Percentiles rank a stretch among this genome's conserved stretches.
phyloP scores from a whole-genome alignment of 2,888 invertebrate species.

The Ormyrus rosae region DNA sequence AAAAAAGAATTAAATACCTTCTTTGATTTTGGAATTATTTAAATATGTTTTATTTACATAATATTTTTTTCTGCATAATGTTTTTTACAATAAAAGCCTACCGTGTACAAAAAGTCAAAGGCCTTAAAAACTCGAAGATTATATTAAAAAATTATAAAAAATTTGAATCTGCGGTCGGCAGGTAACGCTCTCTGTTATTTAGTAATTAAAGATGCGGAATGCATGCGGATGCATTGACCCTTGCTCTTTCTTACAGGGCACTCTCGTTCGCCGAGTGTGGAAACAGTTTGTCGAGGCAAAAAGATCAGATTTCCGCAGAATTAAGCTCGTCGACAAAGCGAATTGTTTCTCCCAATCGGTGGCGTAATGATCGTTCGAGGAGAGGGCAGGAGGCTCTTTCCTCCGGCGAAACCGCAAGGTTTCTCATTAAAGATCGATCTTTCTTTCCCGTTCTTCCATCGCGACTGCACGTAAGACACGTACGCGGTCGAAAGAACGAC shows the following conservation, averaged over 20 bases:
- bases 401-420: constrained; percentile 54
- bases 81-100: too few species aligned
- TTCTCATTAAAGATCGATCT: constrained; percentile 59
- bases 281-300: constrained; percentile 21
- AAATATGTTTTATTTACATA: too few species aligned
- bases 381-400: constrained; percentile 35
- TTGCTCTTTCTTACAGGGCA: not conserved
- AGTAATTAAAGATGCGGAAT: too few species aligned
- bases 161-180: too few species aligned
- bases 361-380: constrained; percentile 47
- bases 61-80: too few species aligned
- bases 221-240: constrained; percentile 10
- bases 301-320: constrained; percentile 35
- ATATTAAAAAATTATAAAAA: too few species aligned
- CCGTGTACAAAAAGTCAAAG: too few species aligned
- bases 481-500: constrained; percentile 13
- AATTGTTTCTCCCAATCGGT: constrained; percentile 48
- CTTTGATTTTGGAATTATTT: too few species aligned
- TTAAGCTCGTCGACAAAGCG: constrained; percentile 42
- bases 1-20: too few species aligned
- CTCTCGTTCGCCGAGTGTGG: not conserved
- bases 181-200: too few species aligned
- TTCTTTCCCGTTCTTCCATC: constrained; percentile 18
- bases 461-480: constrained; percentile 14
- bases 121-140: too few species aligned